Evolutionary conservation across 1,140 invertebrate genomes (phyloP).

Genomic region (Harpegnathos saltator): DNA sequence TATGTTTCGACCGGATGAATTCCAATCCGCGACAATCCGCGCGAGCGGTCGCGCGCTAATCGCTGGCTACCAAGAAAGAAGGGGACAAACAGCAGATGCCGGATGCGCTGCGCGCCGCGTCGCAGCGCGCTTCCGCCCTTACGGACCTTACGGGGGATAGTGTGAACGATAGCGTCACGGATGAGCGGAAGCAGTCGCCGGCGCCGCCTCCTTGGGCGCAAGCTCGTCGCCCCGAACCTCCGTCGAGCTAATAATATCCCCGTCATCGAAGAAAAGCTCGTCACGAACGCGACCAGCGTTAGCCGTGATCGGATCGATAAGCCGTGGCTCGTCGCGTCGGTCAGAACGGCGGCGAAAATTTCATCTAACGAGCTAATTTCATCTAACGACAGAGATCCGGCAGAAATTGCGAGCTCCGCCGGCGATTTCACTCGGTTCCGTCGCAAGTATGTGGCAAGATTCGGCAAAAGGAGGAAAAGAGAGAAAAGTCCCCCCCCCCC

Average conservation of each 20-base stretch:
- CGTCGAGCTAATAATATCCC: conserved; percentile 67
- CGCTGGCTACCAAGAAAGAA: conserved; percentile 40
- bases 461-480: too few species aligned
- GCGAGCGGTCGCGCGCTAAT: conserved; percentile 16
- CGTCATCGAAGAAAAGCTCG: conserved; percentile 46
- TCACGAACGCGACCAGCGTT: conserved; percentile 1
- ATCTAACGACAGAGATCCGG: not conserved
- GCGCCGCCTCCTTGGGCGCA: conserved; percentile 43
- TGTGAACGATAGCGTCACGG: conserved; percentile 33
- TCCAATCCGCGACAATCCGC: conserved; percentile 28
- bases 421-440: not conserved
- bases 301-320: conserved; percentile 62
- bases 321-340: conserved; percentile 18
- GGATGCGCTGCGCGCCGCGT: conserved; percentile 33
- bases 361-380: not conserved
- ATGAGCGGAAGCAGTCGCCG: conserved; percentile 41
- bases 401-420: not conserved
- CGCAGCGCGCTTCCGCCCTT: conserved; percentile 37
- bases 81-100: not conserved
- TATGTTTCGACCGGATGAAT: conserved; percentile 43
- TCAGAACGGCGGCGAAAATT: conserved; percentile 11
- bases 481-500: too few species aligned
- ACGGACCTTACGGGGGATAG: conserved; percentile 33
- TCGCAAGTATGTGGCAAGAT: too few species aligned
- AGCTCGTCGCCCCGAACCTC: conserved; percentile 57